Percentiles rank a stretch among this genome's conserved stretches.
Evolutionary conservation across 2,113 vertebrate genomes (phyloP).

Genomic region (Numida meleagris): DNA sequence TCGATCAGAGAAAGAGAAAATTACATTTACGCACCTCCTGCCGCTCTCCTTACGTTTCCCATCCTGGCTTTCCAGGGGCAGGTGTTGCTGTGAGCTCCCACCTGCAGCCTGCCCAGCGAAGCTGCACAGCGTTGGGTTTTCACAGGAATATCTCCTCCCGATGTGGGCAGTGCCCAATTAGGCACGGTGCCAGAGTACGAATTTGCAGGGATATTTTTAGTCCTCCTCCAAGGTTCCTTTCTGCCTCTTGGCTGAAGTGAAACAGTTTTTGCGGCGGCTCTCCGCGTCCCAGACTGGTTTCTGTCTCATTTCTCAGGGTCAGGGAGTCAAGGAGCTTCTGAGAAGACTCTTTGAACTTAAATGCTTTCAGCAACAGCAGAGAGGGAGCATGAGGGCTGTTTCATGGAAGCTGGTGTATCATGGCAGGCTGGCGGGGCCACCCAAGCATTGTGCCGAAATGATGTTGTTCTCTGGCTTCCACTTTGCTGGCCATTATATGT

Average conservation of each 20-base stretch:
- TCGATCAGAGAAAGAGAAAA: constrained; percentile 27
- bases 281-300: not conserved
- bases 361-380: not conserved
- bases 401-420: not conserved
- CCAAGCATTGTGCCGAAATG: not conserved
- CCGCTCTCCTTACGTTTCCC: not conserved
- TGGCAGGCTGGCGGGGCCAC: not conserved
- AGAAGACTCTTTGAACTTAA: not conserved
- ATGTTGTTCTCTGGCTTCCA: not conserved
- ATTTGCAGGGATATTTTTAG: constrained; percentile 41
- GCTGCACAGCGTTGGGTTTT: not conserved
- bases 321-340: not conserved
- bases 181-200: not conserved
- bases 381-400: not conserved
- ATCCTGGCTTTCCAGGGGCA: constrained; percentile 3
- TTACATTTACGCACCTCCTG: constrained; percentile 36
- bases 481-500: not conserved
- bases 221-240: constrained; percentile 17
- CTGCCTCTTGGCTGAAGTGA: not conserved
- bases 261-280: not conserved
- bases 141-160: not conserved
- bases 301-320: not conserved
- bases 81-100: not conserved
- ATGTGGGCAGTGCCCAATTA: constrained; percentile 6
- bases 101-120: not conserved